A percentile compares a stretch with the other conserved stretches of the same genome.
Conservation (phyloP, 2,113 vertebrate species). For the Otus sunia region DNA sequence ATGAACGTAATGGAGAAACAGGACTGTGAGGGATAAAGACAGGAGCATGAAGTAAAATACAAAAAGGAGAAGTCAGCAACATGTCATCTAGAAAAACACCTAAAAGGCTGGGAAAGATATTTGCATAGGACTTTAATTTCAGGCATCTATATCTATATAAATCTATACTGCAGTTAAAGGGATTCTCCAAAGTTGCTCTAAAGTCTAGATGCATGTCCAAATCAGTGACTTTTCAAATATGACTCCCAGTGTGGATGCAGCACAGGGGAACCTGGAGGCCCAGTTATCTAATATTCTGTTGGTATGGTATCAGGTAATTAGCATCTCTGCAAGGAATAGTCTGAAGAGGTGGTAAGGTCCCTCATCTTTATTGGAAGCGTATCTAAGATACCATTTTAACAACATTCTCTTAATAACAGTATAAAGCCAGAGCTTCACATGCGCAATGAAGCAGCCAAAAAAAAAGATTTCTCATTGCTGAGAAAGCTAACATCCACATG, state of each 20-base stretch:
- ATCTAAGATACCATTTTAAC: background rate
- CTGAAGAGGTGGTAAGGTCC: background rate
- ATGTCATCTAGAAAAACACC: background rate
- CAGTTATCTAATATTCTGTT: background rate
- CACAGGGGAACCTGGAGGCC: background rate
- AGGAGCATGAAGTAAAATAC: background rate
- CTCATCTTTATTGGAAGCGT: background rate
- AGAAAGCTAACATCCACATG: background rate
- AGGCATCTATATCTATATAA: background rate
- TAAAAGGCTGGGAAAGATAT: background rate
- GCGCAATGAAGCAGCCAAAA: background rate
- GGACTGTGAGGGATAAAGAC: background rate
- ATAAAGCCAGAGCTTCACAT: background rate
- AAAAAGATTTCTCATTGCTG: background rate
- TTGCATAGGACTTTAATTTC: background rate
- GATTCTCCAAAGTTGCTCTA: background rate
- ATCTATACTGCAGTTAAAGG: background rate
- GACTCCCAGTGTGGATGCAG: background rate
- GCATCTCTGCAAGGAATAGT: background rate
- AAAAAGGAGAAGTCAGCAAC: background rate
- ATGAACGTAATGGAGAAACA: background rate
- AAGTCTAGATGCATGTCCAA: background rate
- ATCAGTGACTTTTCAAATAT: background rate
- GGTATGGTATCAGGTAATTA: background rate
- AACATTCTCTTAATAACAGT: accelerated